Evolutionary conservation across 2,888 invertebrate species (phyloP), one percentile per base, ranked within the genome.

Genomic region (Mythimna albipuncta): DNA sequence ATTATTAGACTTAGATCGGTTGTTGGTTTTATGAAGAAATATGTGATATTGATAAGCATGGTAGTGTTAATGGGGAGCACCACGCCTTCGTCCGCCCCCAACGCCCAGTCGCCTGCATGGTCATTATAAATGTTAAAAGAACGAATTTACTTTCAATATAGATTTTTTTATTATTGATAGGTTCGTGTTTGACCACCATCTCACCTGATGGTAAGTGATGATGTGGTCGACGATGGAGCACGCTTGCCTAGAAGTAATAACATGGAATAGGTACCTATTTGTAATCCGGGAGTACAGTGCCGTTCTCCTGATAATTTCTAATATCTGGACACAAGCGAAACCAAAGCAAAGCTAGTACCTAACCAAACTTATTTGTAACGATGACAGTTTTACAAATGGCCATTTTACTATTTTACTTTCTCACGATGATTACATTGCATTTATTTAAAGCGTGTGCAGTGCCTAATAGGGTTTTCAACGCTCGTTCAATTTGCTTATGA

Each of bases 11-110:
- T 5, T 44, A 13, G 13, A 13, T 73, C 72, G 76, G 32, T 78
- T 82, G 78, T 82, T 76, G 62, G 69, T 75, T 75, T 89, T 87
- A 91, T 89, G 79, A 89, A 86, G 89, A 91, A 88, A 89, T 89
- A 91, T 90, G 87, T 82, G 84, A 87, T 89, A 87, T 91, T 91
- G 89, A 91, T 90, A 87, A 87, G 84, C 91, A 87, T 88, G 88
- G 85, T 87, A 85, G 87, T 82, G 85, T 80, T 86, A 89, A 90
- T 85, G 78, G 85, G 81, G 81, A 67, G 73, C 82, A 85, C 89
- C 92, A 91, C 94, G 93, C 94, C 94, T 83, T 84, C 82, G 72
- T 82, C 85, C 94, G 94, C 94, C 94, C 91, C 84, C 54, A 26
- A 75, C 81, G 79, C 81, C 81, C 81, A 68, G 52, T 54, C 35